Base-by-base conservation (phyloP, 1,140 invertebrate genomes). In the Trachymyrmex cornetzi region DNA sequence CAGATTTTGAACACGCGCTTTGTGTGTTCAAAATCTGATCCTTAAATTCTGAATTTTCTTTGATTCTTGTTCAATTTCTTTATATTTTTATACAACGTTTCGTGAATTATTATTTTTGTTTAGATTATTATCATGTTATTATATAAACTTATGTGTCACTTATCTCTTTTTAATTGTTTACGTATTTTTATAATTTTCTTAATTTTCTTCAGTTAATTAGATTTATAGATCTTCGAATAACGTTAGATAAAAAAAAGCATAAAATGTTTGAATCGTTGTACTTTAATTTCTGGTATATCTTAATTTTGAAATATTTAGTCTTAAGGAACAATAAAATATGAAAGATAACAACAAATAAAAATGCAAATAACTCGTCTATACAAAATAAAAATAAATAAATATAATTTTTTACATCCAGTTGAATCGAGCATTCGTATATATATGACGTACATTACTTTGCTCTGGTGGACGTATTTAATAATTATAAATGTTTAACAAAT, bases 381-480 rank as follows among this genome's bases (percentile, higher is more conserved):
- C 9, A 19, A 34, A 79, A 53, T 67, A 64, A 64, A 67, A 67
- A 38, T 67, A 53, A 67, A 22, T 48, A 30, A 77, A 66, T 53
- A 22, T 1, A 79, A 66, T 24, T 34, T 24, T 55, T 69, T 55
- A 12, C 19, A 19, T 34, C 19, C 24, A 7, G 3, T 53, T 55
- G 27, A 67, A 38, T 67, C 30, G 2, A 69, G 4, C 44, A 19
- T 12, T 53, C 11, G 12, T n/a, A 53, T 19, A 34, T n/a, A 53
- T 19, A 34, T 50, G 38, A 44, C 1, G 34, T 38, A 38, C 34
- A 38, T 44, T 11, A 44, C 67, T 14, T 69, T 24, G 14, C 16
- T 24, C 4, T 22, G 34, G 1, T 27, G 7, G 3, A 12, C 14
- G 14, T 11, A 55, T 16, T 34, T 55, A 69, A 57, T 69, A 80